A percentile compares a stretch with the other conserved stretches of the same genome.
phyloP scores from a whole-genome alignment of 92 coral and sea anemone species.

The Epizoanthus scotinus region DNA sequence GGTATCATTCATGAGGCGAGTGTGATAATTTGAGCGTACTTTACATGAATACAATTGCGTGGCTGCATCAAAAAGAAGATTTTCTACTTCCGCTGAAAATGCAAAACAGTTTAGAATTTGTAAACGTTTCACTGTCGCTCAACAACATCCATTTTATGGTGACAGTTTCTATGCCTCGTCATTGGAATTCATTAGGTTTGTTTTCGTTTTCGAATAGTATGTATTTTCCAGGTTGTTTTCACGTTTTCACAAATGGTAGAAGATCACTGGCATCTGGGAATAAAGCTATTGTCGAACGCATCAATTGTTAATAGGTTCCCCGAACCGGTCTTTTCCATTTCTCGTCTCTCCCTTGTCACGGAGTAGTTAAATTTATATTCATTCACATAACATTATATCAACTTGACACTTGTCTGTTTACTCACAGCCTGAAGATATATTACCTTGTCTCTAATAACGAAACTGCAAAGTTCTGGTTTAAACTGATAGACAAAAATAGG shows the following conservation, averaged over 20 bases:
- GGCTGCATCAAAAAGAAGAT: conserved; percentile 20
- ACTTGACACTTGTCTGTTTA: conserved; percentile 2
- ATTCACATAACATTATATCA: background rate
- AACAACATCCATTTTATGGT: background rate
- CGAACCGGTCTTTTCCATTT: background rate
- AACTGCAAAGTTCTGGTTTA: too few relatives aligned
- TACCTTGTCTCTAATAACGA: too few relatives aligned
- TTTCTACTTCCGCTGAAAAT: conserved; percentile 45
- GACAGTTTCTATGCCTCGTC: background rate
- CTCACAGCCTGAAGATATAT: background rate
- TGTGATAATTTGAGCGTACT: conserved; percentile 28
- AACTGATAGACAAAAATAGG: too few relatives aligned
- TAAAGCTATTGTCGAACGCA: conserved; percentile 18
- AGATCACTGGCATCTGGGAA: conserved; percentile 1
- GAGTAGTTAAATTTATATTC: background rate
- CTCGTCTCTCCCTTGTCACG: background rate
- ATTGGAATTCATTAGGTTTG: background rate
- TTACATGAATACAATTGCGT: conserved; percentile 35
- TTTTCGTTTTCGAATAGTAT: background rate
- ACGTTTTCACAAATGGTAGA: background rate
- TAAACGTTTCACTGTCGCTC: background rate
- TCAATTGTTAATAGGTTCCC: conserved; percentile 27
- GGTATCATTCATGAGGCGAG: conserved; percentile 16
- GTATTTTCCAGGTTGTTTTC: background rate
- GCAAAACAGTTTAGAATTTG: conserved; percentile 31